phyloP scores from a whole-genome alignment of 2,797 vertebrate species.

The Nothura maculosa region DNA sequence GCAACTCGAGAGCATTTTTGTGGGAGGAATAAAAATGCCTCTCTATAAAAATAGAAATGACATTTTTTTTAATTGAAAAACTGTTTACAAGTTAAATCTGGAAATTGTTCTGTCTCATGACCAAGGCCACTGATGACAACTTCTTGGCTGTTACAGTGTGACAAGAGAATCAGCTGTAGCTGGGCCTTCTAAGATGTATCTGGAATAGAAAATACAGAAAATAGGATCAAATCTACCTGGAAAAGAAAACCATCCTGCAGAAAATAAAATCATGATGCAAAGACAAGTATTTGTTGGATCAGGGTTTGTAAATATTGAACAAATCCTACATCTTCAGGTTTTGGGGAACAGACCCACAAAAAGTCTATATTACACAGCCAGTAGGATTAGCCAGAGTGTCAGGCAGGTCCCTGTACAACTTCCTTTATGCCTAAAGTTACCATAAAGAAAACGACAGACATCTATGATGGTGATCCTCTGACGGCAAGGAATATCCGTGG shows the following conservation, averaged over 20 bases:
- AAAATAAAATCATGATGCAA: not conserved
- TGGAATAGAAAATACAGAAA: not conserved
- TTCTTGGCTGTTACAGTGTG: not conserved
- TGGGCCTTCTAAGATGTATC: not conserved
- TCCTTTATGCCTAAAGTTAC: accelerated
- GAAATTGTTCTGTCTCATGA: not conserved
- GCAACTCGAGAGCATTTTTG: not conserved
- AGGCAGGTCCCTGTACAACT: not conserved
- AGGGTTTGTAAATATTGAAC: not conserved
- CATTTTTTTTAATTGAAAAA: not conserved
- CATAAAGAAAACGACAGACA: not conserved
- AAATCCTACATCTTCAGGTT: not conserved
- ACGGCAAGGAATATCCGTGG: not conserved
- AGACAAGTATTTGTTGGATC: not conserved
- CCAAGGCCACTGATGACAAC: too few species aligned
- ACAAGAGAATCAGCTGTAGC: not conserved
- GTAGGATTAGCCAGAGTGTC: not conserved
- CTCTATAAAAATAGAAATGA: not conserved
- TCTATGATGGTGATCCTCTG: not conserved
- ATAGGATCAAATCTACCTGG: not conserved
- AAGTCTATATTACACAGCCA: not conserved
- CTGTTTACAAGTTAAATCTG: not conserved
- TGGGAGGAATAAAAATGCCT: not conserved
- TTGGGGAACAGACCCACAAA: not conserved
- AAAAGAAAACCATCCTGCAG: not conserved